Percentiles rank a stretch among this genome's conserved stretches.
These are phyloP conservation scores for Heterotis niloticus DNA, from an alignment of 2,113 vertebrate genomes.

Conservation along the genomic window DNA sequence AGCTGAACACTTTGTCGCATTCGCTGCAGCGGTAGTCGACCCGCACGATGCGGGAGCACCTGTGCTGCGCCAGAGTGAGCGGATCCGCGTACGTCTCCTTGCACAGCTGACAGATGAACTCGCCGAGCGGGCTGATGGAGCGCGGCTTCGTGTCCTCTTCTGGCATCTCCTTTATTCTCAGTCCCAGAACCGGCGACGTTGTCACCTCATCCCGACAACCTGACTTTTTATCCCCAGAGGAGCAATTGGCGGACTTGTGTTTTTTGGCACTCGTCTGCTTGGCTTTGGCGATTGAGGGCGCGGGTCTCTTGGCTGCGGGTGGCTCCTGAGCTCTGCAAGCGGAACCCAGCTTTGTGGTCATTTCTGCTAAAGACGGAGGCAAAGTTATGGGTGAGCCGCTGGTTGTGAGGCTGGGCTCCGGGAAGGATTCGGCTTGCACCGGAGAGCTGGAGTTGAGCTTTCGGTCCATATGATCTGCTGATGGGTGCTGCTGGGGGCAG, in stretches of 20 bases:
- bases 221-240: conserved; percentile 23
- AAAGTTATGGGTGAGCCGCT: conserved; percentile 31
- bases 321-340: conserved; percentile 8
- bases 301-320: conserved; percentile 26
- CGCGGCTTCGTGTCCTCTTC: conserved; percentile 29
- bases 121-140: conserved; percentile 34
- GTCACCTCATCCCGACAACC: conserved; percentile 35
- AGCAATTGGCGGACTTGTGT: conserved; percentile 26
- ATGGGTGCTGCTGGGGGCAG: conserved; percentile 21
- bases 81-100: conserved; percentile 49
- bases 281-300: conserved; percentile 25
- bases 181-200: conserved; percentile 45
- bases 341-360: conserved; percentile 39
- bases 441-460: conserved; percentile 33
- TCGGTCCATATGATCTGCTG: conserved; percentile 19
- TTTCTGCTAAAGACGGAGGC: conserved; percentile 36
- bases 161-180: conserved; percentile 43
- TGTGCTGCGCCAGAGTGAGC: conserved; percentile 50
- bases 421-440: conserved; percentile 36
- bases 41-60: conserved; percentile 51
- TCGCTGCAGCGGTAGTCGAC: conserved; percentile 54
- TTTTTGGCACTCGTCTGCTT: too few relatives aligned
- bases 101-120: conserved; percentile 56
- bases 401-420: conserved; percentile 36
- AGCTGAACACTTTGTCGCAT: conserved; percentile 55